These are phyloP conservation scores for Phyllotreta striolata DNA, from an alignment of 2,888 invertebrate species.

Conservation along the genomic window DNA sequence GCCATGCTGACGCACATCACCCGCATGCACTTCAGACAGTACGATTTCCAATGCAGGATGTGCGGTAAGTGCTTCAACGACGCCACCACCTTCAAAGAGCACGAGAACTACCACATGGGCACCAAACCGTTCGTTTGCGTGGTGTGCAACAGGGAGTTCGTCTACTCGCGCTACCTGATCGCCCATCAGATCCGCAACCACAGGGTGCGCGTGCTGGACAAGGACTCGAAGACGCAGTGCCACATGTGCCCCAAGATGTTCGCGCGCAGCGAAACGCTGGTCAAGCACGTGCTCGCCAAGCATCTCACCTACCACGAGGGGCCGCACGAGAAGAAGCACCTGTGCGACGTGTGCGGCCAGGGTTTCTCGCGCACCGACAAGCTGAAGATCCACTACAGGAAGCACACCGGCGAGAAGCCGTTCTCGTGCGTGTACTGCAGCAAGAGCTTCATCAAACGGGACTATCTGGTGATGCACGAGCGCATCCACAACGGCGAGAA, in stretches of 20 bases:
- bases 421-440: constrained; percentile 54
- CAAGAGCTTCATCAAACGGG: constrained; percentile 56
- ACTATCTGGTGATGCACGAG: constrained; percentile 67
- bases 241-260: constrained; percentile 53
- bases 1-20: constrained; percentile 49
- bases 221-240: constrained; percentile 59
- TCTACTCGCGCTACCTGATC: constrained; percentile 51
- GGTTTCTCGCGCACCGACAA: constrained; percentile 55
- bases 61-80: constrained; percentile 64
- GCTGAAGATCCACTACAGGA: constrained; percentile 53
- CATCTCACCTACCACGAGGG: constrained; percentile 51
- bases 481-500: constrained; percentile 70
- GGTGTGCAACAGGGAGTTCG: constrained; percentile 60
- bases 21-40: constrained; percentile 50
- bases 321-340: constrained; percentile 49
- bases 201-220: constrained; percentile 56
- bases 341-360: constrained; percentile 57
- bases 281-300: constrained; percentile 59
- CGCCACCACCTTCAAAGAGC: constrained; percentile 60
- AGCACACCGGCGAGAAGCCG: constrained; percentile 56
- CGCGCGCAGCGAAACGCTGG: constrained; percentile 55
- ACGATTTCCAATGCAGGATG: constrained; percentile 60
- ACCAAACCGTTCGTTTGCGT: constrained; percentile 59
- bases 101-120: constrained; percentile 59
- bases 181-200: constrained; percentile 52